These are phyloP conservation scores for Xenus cinereus DNA, from an alignment of 2,113 vertebrate genomes.

Conservation along the genomic window DNA sequence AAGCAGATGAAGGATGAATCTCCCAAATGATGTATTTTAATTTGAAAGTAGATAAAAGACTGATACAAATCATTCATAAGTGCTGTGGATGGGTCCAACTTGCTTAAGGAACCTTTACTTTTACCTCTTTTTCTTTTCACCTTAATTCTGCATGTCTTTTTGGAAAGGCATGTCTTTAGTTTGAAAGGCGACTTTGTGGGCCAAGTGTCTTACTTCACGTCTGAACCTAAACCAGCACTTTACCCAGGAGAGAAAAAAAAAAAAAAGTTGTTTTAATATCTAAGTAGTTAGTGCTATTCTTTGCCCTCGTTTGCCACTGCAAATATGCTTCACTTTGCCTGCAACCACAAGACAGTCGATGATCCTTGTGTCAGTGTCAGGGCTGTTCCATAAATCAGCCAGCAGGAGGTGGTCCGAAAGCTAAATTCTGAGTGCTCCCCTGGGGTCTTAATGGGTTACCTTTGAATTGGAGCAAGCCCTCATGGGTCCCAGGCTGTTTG, in stretches of 20 bases:
- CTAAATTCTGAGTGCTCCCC: neutral
- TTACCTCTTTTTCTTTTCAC: neutral
- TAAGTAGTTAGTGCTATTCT: neutral
- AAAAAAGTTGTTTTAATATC: neutral
- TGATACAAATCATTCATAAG: neutral
- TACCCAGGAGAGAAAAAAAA: accelerated
- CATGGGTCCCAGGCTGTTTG: neutral
- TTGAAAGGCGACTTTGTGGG: neutral
- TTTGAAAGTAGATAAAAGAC: neutral
- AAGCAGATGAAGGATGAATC: neutral
- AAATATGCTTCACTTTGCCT: conserved; percentile 4
- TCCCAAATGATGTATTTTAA: neutral
- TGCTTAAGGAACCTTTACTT: neutral
- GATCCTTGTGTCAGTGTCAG: neutral
- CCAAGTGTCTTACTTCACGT: neutral
- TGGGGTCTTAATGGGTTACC: conserved; percentile 34
- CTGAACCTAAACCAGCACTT: neutral
- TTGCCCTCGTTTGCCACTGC: neutral
- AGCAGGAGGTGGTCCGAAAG: conserved; percentile 20
- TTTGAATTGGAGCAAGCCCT: conserved; percentile 43
- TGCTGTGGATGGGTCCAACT: neutral
- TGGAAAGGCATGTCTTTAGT: neutral
- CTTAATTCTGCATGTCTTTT: neutral
- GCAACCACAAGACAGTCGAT: neutral
- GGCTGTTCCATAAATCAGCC: conserved; percentile 24